Conservation (phyloP, 2,797 vertebrate genomes). For the Loriculus beryllinus region DNA sequence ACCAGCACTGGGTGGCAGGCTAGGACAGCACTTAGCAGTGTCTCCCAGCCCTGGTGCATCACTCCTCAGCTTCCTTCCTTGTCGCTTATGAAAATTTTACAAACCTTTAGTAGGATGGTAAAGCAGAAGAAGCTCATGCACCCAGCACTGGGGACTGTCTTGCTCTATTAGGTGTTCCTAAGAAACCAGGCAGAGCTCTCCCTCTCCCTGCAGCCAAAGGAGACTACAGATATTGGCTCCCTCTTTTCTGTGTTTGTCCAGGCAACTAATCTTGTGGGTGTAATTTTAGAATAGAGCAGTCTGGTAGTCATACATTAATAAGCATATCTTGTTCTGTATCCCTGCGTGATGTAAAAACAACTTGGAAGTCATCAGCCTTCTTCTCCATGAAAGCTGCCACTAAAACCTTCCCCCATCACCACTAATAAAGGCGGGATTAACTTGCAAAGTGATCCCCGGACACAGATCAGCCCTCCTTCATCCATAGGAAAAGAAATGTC, state of each 20-base stretch:
- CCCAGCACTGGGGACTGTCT: neutral
- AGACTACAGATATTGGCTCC: neutral
- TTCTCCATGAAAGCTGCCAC: neutral
- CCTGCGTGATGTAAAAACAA: neutral
- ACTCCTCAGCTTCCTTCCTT: neutral
- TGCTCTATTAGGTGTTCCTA: neutral
- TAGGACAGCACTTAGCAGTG: conserved; percentile 59
- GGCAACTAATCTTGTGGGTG: neutral
- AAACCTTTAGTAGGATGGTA: conserved; percentile 23
- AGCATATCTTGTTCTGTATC: neutral
- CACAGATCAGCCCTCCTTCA: neutral
- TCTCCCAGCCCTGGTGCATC: neutral
- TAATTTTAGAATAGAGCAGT: neutral
- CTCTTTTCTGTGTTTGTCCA: neutral
- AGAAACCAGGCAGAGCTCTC: conserved; percentile 32
- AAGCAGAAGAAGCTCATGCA: neutral
- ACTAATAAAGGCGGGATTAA: neutral
- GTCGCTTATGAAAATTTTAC: conserved; percentile 30
- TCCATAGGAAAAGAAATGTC: neutral
- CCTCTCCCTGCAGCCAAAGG: neutral
- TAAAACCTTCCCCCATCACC: neutral
- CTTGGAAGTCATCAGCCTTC: neutral
- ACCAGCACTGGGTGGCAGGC: conserved; percentile 75
- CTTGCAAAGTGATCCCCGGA: neutral
- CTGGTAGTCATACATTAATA: neutral